Percentiles rank a stretch among this genome's conserved stretches.
Evolutionary conservation across 2,797 vertebrate genomes (phyloP).

Genomic region (Anomalospiza imberbis): DNA sequence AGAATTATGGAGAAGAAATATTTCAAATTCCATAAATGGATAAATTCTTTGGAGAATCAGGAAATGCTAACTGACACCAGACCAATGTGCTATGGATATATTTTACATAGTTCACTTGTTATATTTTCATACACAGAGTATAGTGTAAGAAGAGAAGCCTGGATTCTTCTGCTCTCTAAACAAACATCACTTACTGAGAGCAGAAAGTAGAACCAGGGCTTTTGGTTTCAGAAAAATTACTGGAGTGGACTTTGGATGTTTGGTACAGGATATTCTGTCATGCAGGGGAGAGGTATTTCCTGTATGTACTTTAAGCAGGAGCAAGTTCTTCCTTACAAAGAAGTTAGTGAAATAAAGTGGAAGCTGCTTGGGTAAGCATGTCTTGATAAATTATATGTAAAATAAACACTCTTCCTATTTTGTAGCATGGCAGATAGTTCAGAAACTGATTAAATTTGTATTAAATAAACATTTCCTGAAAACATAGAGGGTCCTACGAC

Average conservation of each 20-base stretch:
- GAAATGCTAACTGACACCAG: neutral
- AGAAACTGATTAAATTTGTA: neutral
- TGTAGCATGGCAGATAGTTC: neutral
- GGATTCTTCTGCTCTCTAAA: neutral
- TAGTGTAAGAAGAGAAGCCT: neutral
- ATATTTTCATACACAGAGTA: neutral
- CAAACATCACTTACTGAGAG: neutral
- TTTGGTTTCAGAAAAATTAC: neutral
- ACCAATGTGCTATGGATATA: neutral
- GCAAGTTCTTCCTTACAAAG: neutral
- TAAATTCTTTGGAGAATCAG: neutral
- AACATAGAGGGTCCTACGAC: neutral
- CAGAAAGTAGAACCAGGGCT: neutral
- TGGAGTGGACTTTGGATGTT: neutral
- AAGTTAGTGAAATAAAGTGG: neutral
- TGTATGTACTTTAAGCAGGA: neutral
- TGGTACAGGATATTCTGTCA: neutral
- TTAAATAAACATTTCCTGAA: neutral
- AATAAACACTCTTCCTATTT: neutral
- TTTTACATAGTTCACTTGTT: neutral
- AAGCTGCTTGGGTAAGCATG: neutral
- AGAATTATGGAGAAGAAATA: neutral
- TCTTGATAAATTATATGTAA: neutral
- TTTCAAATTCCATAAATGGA: neutral
- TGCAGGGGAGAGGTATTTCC: neutral